Evolutionary conservation across 2,888 invertebrate species (phyloP), one percentile per base, ranked within the genome.

Genomic region (Pasiphila rectangulata): DNA sequence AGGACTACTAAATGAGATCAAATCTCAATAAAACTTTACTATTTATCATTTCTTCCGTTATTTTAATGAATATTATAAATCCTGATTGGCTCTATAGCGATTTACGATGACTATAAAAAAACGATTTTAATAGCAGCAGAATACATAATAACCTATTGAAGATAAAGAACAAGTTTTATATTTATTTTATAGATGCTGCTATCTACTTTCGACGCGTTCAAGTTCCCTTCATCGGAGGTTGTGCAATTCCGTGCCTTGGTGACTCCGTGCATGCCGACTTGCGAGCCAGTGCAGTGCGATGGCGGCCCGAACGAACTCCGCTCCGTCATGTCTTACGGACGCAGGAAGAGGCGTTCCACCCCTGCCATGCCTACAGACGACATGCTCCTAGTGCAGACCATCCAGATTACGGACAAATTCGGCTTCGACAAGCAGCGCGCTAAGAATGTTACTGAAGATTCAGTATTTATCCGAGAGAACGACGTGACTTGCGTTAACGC

Each of bases 221-320:
- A 98, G 82, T 98, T 98, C 90, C 97, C 97, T 29, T 96, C 96
- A 37, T 96, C 96, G 7, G 97, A 97, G 77, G 94, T 96, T 32
- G 97, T 98, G 1, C 97, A 97, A 77, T 98, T 98, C 93, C 93
- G 97, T 55, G 97, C 97, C n/a, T 82, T 97, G 69, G 97, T 98
- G 24, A 97, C 97, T 1, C 97, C 97, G 0, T 97, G 97, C 79
- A 94, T 98, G 94, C 97, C 97, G 15, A 92, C 93, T 29, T 98
- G 97, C 80, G 96, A 96, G 74, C 97, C 97, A 4, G 96, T 97
- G 5, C 95, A 95, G 72, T 97, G 97, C 77, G 95, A 96, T 67
- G 96, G 96, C 67, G 92, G 94, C 38, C 94, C 94, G 48, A 96
- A 96, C 53, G 95, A 95, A 69, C 91, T 95, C 46, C 92, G 95